These are phyloP conservation scores for Aquatica leii DNA, from an alignment of 2,888 invertebrate species.

Conservation along the genomic window DNA sequence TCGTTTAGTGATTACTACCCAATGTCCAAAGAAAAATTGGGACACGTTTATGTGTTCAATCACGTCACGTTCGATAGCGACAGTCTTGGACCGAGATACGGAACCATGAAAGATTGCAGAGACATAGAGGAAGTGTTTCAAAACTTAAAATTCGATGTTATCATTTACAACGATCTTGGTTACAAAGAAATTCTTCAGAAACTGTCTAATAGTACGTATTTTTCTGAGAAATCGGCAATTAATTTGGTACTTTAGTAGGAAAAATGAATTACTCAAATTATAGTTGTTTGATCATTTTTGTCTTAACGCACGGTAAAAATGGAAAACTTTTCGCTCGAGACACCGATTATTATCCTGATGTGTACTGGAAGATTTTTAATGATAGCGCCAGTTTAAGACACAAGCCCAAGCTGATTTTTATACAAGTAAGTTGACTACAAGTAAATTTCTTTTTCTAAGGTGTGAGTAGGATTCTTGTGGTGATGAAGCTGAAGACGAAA, in stretches of 20 bases:
- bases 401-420: slow-evolving; percentile 78
- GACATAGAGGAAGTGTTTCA: too few relatives aligned
- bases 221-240: too few relatives aligned
- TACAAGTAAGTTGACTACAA: too few relatives aligned
- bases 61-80: too few relatives aligned
- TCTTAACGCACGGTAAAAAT: slow-evolving; percentile 74
- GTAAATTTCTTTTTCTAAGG: not conserved
- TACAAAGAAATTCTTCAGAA: slow-evolving; percentile 71
- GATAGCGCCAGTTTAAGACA: slow-evolving; percentile 68
- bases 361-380: slow-evolving; percentile 69
- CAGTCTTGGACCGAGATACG: too few relatives aligned
- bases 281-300: slow-evolving; percentile 69
- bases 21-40: too few relatives aligned
- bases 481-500: slow-evolving; percentile 65
- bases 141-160: slow-evolving; percentile 77
- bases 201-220: slow-evolving; percentile 66
- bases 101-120: too few relatives aligned
- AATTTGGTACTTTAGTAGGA: slow-evolving; percentile 56
- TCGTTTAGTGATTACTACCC: too few relatives aligned
- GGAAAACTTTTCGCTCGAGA: slow-evolving; percentile 69
- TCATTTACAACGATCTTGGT: slow-evolving; percentile 72
- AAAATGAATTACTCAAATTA: slow-evolving; percentile 65
- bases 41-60: too few relatives aligned
- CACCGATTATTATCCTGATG: slow-evolving; percentile 64
- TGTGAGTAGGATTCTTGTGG: slow-evolving; percentile 68